These are phyloP conservation scores for Pemphigus obesinymphae DNA, from an alignment of 1,140 invertebrate genomes.

Conservation along the genomic window DNA sequence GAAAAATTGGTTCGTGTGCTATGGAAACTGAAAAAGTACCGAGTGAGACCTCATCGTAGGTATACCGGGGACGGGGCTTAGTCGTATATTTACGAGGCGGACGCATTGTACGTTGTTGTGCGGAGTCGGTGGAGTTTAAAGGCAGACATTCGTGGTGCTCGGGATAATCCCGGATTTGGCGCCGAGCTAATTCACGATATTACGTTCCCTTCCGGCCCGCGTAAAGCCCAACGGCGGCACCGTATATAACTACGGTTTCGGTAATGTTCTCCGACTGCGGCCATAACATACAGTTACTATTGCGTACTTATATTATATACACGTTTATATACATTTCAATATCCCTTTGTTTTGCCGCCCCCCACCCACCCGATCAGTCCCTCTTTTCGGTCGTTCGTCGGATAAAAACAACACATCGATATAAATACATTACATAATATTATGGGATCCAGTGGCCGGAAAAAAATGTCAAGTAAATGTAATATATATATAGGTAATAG, in stretches of 20 bases:
- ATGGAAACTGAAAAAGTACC: not conserved
- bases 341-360: too few species aligned
- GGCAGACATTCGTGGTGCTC: slow-evolving; percentile 15
- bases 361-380: too few species aligned
- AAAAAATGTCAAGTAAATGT: too few species aligned
- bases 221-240: not conserved
- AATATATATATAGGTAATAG: too few species aligned
- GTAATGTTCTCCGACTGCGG: not conserved
- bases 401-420: too few species aligned
- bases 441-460: too few species aligned
- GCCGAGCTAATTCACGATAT: not conserved
- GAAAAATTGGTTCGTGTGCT: not conserved
- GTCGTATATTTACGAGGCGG: slow-evolving; percentile 12
- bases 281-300: too few species aligned
- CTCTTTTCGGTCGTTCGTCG: too few species aligned
- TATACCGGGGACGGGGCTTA: not conserved
- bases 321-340: too few species aligned
- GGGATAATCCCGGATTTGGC: slow-evolving; percentile 20
- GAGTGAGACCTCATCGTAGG: not conserved
- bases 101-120: slow-evolving; percentile 2
- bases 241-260: too few species aligned
- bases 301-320: too few species aligned
- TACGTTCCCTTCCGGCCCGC: not conserved
- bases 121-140: not conserved
- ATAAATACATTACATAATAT: too few species aligned